Evolutionary conservation across 2,113 vertebrate species (phyloP), one percentile per base, ranked within the genome.

Genomic region (Astur gentilis): DNA sequence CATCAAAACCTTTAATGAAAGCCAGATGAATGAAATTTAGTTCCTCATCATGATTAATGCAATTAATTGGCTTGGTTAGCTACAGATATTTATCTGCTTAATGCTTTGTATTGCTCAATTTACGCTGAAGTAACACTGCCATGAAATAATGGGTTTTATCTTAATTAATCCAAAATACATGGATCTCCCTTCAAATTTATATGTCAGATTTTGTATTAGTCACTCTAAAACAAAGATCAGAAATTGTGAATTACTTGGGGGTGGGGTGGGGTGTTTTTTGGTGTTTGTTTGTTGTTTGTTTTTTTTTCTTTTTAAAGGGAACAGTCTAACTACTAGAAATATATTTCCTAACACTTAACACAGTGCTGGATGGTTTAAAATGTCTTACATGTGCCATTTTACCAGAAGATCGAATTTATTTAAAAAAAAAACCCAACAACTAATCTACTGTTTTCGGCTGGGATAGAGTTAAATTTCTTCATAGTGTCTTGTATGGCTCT

Each of bases 401-500:
- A 65, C 10, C 8, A 88, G 29, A 83, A 71, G 4, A 5, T 1
- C 2, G 47, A 38, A 45, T 66, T 62, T 21, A 21, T 65, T 70
- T 55, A 8, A 66, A 42, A 50, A 0, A 0, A 21, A 34, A 54
- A 2, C 10, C 1, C 22, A 27, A 27, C 50, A 15, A 26, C 4
- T 40, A 29, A 45, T 71, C 18, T 32, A 50, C 18, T 90, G 6
- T 3, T 50, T 64, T 16, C 16, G 7, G 10, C 38, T 60, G 15
- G 7, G 8, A 38, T 18, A 70, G 31, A 25, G 7, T 60, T 69
- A 38, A 49, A 1, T 25, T 18, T 82, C 26, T 49, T 71, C 44
- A 38, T 10, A 62, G 27, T 52, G 36, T 2, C 26, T 23, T 42
- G 1, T 18, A 23, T 3, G 3, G 11, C 38, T 6, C 0, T 58